Percentiles rank a stretch among this genome's conserved stretches.
Conservation (phyloP, 2,888 invertebrate genomes). For the Hydriomena furcata region DNA sequence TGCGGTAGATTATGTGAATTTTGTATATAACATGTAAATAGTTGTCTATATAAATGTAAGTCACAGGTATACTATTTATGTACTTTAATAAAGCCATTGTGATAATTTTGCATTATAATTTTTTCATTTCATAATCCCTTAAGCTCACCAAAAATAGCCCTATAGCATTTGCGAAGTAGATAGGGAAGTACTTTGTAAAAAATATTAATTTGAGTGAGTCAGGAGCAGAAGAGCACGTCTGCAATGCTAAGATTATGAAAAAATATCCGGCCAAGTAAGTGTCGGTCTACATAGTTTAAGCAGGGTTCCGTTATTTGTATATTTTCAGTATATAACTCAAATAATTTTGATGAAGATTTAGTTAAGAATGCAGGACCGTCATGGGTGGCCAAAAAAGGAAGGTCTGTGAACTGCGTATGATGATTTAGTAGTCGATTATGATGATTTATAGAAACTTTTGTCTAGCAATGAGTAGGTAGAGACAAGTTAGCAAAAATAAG, state of each 20-base stretch:
- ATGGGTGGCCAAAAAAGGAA: too few species aligned
- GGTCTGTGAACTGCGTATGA: too few species aligned
- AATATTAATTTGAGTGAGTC: constrained; percentile 36
- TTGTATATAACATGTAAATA: constrained; percentile 80
- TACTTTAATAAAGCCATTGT: constrained; percentile 84
- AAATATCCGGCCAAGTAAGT: constrained; percentile 3
- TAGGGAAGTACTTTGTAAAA: constrained; percentile 9
- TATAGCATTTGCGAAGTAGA: background rate
- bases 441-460: too few species aligned
- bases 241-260: constrained; percentile 37
- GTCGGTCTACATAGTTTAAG: background rate
- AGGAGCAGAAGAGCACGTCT: constrained; percentile 17
- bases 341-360: too few species aligned
- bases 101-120: constrained; percentile 78
- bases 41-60: constrained; percentile 73
- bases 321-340: too few species aligned
- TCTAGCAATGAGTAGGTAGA: too few species aligned
- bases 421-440: too few species aligned
- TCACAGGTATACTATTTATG: constrained; percentile 83
- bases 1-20: constrained; percentile 82
- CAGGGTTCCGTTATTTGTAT: constrained; percentile 2
- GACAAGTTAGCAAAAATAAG: too few species aligned
- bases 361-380: too few species aligned
- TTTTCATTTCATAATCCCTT: constrained; percentile 40
- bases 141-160: background rate